Evolutionary conservation across 2,113 vertebrate species (phyloP).

Genomic region (Callipepla squamata): DNA sequence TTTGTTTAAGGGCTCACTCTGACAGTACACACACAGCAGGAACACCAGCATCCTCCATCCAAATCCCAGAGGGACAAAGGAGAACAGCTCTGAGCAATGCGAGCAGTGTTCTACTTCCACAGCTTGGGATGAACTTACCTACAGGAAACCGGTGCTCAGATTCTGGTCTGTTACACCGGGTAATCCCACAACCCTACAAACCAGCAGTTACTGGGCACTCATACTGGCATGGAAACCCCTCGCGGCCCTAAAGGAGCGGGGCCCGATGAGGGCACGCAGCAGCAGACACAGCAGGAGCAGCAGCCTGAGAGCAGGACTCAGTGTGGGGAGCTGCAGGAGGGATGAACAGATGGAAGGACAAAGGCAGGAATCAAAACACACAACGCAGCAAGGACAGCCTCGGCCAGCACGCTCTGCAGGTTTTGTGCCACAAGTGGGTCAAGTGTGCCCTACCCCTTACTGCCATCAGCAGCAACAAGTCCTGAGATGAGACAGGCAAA

Average conservation of each 20-base stretch:
- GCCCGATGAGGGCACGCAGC: conserved; percentile 2
- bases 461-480: background rate
- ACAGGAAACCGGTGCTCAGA: background rate
- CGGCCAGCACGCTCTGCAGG: background rate
- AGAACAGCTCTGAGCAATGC: background rate
- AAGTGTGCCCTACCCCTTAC: background rate
- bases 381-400: background rate
- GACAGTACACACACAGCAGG: background rate
- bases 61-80: background rate
- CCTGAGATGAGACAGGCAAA: background rate
- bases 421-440: background rate
- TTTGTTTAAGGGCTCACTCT: background rate
- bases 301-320: background rate
- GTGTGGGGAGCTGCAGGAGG: conserved; percentile 27
- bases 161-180: rapidly evolving
- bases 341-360: conserved; percentile 56
- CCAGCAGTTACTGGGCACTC: background rate
- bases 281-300: background rate
- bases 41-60: background rate
- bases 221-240: background rate
- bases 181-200: background rate
- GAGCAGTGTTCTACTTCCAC: background rate
- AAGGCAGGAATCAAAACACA: conserved; percentile 35
- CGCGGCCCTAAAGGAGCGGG: background rate
- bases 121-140: background rate